Conservation (phyloP, 2,797 vertebrate species). For the Triplophysa bombifrons region DNA sequence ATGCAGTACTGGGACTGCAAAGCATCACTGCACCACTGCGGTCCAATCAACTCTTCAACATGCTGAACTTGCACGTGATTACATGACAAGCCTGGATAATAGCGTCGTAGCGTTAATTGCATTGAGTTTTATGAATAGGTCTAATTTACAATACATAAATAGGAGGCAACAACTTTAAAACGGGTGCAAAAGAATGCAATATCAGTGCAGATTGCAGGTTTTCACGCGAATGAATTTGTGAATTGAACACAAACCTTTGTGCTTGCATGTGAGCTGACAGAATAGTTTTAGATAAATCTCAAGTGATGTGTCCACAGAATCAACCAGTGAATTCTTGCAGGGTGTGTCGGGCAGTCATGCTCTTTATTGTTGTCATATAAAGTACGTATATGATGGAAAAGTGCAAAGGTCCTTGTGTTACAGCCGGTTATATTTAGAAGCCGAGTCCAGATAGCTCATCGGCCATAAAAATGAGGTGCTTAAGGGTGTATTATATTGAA, state of each 20-base stretch:
- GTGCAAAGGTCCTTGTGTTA: conserved; percentile 9
- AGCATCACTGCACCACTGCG: neutral
- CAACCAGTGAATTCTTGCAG: neutral
- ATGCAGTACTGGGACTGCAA: neutral
- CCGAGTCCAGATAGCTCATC: neutral
- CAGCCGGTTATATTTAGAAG: neutral
- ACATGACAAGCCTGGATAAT: neutral
- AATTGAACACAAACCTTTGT: neutral
- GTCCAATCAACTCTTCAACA: neutral
- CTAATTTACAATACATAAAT: neutral
- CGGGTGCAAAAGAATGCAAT: neutral
- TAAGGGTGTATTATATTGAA: conserved; percentile 8
- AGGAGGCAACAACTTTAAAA: neutral
- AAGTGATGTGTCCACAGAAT: neutral
- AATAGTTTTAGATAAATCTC: conserved; percentile 18
- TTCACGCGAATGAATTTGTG: neutral
- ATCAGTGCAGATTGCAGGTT: neutral
- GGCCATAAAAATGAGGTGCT: conserved; percentile 7
- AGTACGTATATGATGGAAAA: neutral
- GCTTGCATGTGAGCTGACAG: neutral
- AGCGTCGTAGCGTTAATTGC: neutral
- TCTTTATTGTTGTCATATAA: conserved; percentile 23
- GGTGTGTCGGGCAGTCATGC: conserved; percentile 5
- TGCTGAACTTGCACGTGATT: neutral
- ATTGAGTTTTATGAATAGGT: neutral